Percentiles rank a stretch among this genome's conserved stretches.
phyloP scores from a whole-genome alignment of 92 coral and sea anemone genomes.

The Phymanthus crucifer region DNA sequence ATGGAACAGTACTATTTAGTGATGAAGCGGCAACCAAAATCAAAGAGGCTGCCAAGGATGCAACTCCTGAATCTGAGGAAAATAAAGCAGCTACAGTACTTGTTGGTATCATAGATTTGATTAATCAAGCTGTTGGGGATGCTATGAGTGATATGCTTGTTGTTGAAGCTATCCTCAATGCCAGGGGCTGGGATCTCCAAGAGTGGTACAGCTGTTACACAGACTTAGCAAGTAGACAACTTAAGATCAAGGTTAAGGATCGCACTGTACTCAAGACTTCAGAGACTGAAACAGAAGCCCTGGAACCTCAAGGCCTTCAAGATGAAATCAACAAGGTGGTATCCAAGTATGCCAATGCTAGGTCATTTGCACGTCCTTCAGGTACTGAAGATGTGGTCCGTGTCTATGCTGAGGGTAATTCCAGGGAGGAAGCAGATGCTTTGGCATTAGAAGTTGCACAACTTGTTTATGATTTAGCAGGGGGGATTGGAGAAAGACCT shows the following conservation, averaged over 20 bases:
- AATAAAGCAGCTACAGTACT: constrained; percentile 70
- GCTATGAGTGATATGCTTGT: constrained; percentile 95
- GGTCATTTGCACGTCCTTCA: constrained; percentile 98
- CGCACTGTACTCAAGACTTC: constrained; percentile 88
- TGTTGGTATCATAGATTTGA: constrained; percentile 69
- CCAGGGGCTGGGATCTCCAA: constrained; percentile 75
- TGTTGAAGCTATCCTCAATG: constrained; percentile 83
- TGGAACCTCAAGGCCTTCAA: constrained; percentile 85
- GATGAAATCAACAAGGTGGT: constrained; percentile 79
- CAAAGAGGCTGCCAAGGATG: constrained; percentile 45
- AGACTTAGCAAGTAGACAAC: constrained; percentile 88
- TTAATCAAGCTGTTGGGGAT: constrained; percentile 97
- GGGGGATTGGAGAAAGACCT: constrained; percentile 92
- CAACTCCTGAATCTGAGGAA: constrained; percentile 48
- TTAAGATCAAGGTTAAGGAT: constrained; percentile 84
- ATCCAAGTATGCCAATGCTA: constrained; percentile 56
- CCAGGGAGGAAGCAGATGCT: constrained; percentile 81
- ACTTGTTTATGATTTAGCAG: constrained; percentile 87
- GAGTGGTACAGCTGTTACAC: constrained; percentile 77
- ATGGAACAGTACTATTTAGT: constrained; percentile 87
- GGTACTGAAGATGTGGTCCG: constrained; percentile 99
- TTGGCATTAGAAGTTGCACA: constrained; percentile 80
- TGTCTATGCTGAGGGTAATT: constrained; percentile 91
- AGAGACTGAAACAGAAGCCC: constrained; percentile 78
- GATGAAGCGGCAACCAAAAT: constrained; percentile 64